phyloP scores from a whole-genome alignment of 1,140 invertebrate genomes.

The Cylas formicarius region DNA sequence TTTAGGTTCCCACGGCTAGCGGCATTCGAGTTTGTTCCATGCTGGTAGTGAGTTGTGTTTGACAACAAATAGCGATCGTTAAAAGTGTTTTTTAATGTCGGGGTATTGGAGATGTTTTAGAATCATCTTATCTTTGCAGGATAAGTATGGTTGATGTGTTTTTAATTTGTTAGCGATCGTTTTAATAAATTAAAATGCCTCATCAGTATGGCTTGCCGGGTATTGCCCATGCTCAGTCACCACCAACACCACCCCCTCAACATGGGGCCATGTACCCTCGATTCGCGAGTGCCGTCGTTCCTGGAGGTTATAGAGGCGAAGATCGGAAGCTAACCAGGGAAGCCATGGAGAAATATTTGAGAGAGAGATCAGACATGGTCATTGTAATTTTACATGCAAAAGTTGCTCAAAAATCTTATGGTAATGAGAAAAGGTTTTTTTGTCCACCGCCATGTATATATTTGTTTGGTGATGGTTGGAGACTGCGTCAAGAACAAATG shows the following conservation, averaged over 20 bases:
- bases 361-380: constrained; percentile 91
- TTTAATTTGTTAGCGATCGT: no score
- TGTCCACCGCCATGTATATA: constrained; percentile 99
- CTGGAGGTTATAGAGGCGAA: constrained; percentile 63
- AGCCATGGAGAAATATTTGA: constrained; percentile 93
- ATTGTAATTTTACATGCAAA: constrained; percentile 98
- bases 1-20: constrained; percentile 32
- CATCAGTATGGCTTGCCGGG: constrained; percentile 66
- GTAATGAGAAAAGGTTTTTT: constrained; percentile 99
- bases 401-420: constrained; percentile 98
- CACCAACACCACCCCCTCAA: constrained; percentile 62
- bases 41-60: constrained; percentile 14
- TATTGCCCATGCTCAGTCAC: constrained; percentile 65
- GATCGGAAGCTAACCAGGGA: constrained; percentile 83
- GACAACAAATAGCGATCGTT: constrained; percentile 9
- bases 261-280: constrained; percentile 51
- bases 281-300: constrained; percentile 44
- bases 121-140: no score
- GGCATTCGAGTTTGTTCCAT: constrained; percentile 11
- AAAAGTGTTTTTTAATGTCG: no score
- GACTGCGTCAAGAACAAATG: constrained; percentile 86
- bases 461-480: constrained; percentile 95
- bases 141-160: no score
- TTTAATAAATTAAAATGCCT: constrained; percentile 62
- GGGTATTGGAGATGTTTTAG: no score